These are phyloP conservation scores for Pseudopipra pipra DNA, from an alignment of 2,113 vertebrate species.

Conservation along the genomic window DNA sequence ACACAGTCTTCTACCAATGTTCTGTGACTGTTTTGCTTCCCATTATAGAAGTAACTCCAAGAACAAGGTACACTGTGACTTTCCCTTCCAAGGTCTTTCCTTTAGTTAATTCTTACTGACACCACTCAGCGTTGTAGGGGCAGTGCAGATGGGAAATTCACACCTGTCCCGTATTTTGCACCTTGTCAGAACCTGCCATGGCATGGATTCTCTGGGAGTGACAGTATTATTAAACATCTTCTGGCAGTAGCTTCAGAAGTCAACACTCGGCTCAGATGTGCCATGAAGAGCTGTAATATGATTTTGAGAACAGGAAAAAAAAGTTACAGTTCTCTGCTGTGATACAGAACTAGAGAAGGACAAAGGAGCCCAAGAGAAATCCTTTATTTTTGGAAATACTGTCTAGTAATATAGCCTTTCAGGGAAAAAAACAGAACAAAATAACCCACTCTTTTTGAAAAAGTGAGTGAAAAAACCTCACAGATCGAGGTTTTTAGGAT, in stretches of 20 bases:
- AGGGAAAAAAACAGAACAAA: neutral
- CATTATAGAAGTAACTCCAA: neutral
- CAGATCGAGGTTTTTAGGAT: neutral
- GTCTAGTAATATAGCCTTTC: neutral
- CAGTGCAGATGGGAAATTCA: conserved; percentile 28
- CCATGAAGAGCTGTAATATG: neutral
- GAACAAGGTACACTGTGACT: neutral
- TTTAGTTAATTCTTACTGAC: conserved; percentile 20
- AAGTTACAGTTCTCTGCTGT: neutral
- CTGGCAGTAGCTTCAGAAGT: conserved; percentile 30
- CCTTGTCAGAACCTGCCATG: conserved; percentile 36
- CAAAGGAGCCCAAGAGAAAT: neutral
- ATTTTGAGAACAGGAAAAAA: neutral
- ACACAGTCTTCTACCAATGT: neutral
- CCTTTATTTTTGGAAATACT: neutral
- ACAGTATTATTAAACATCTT: conserved; percentile 49
- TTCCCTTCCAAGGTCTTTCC: neutral
- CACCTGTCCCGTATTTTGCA: conserved; percentile 37
- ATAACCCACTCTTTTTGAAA: neutral
- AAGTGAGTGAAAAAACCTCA: neutral
- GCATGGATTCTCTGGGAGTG: neutral
- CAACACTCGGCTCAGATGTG: neutral
- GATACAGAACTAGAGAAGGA: neutral
- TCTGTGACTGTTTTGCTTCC: neutral
- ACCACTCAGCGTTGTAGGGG: neutral